Base-by-base conservation (phyloP, 2,888 invertebrate genomes). In the Caenorhabditis afra region DNA sequence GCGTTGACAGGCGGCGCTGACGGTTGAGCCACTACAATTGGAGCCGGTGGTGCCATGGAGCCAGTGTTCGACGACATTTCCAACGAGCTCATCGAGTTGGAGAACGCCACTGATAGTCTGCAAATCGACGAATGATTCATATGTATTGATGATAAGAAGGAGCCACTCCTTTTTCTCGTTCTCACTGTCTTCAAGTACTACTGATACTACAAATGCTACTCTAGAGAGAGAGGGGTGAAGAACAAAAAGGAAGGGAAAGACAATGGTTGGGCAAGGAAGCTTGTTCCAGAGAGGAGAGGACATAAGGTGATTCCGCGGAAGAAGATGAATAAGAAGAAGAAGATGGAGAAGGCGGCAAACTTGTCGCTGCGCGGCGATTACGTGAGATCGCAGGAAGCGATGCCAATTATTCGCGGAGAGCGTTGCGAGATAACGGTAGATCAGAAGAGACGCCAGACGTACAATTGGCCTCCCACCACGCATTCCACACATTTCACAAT, bases 71-170 rank as follows among this genome's bases (percentile, higher is more conserved):
- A 50, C 3, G 82, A 81, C 10, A 77, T 58, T 47, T 83, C 83
- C 66, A 83, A 49, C 11, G 81, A 80, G 57, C 80, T 80, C 76
- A 81, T 83, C 22, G 83, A 83, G 12, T 59, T 75, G 35, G 80
- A 83, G n/a, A 83, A 62, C 37, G 81, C 74, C 3, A 79, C 73
- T 14, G 71, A 67, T 3, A 81, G 66, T 74, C 83, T 83, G 75
- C n/a, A 83, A 76, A 58, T 22, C 22, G 29, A 22, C 18, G 55
- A n/a, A 47, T 47, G 47, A 37, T 37, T 5, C 37, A 11, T n/a
- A n/a, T n/a, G n/a, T n/a, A n/a, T n/a, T n/a, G n/a, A n/a, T 29
- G 29, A 29, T 29, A 7, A 29, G 29, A 29, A n/a, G n/a, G n/a
- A n/a, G n/a, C n/a, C n/a, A n/a, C n/a, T n/a, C n/a, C n/a, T n/a